Base-by-base conservation (phyloP, 1,140 invertebrate genomes). In the Choristoneura fumiferana region DNA sequence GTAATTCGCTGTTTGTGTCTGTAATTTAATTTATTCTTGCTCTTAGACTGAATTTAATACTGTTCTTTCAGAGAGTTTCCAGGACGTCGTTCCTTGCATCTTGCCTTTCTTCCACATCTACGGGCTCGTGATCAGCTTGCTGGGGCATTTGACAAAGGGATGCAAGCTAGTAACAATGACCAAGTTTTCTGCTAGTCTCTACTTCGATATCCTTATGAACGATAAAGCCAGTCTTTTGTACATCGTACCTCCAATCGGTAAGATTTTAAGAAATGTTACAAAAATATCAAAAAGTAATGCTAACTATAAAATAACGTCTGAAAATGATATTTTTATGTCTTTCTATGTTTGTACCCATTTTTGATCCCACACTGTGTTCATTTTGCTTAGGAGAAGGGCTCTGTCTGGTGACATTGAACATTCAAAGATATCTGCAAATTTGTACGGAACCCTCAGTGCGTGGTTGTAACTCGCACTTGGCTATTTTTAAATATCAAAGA, bases 71-170 rank as follows among this genome's bases (percentile, higher is more conserved):
- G 90, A 69, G 22, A 70, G 76, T 1, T 71, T 84, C 61, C 93
- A 94, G 82, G 92, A 93, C 35, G 83, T 93, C 0, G 68, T 94
- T 0, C 93, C 94, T 0, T 84, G 84, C 1, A 89, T 98, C 2
- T 79, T 98, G 39, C 97, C 97, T 3, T 94, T 97, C 73, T 98
- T 95, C 72, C 97, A 98, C 73, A 96, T 97, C 58, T 98, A 96
- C 75, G 97, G 96, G 0, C 89, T 97, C 54, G 92, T 92, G 8
- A 76, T 90, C 0, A 73, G 91, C 0, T 76, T 93, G 55, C 65
- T 94, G 0, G 87, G 91, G 13, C 91, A 91, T 61, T 66, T 97
- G 29, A 61, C 84, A 0, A 72, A 85, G 14, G 96, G 96, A 0
- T 87, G 84, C n/a, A 94, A 94, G 69, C 57, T 96, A 34, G 78